A percentile compares a stretch with the other conserved stretches of the same genome.
phyloP scores from a whole-genome alignment of 2,888 invertebrate genomes.

The Gnatocerus cornutus region DNA sequence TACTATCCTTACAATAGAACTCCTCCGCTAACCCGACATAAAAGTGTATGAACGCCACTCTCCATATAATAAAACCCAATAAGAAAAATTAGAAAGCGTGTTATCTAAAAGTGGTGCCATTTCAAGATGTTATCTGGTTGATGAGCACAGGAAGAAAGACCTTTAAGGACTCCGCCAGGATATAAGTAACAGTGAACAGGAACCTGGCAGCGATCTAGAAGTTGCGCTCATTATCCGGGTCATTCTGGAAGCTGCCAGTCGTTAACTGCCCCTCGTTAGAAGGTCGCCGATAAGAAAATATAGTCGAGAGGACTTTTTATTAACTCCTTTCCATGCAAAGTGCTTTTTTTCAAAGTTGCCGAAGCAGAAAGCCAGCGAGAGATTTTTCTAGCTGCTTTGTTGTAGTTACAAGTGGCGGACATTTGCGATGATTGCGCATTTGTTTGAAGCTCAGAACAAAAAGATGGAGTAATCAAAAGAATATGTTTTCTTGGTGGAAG shows the following conservation, averaged over 20 bases:
- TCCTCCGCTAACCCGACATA: neutral
- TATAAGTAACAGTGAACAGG: slow-evolving; percentile 54
- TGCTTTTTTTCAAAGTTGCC: slow-evolving; percentile 43
- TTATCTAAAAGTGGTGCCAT: slow-evolving; percentile 56
- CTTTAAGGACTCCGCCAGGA: slow-evolving; percentile 56
- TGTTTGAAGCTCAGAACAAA: neutral
- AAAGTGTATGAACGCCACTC: slow-evolving; percentile 1
- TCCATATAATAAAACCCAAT: slow-evolving; percentile 53
- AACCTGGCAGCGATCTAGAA: slow-evolving; percentile 55
- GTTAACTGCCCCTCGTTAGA: slow-evolving; percentile 61
- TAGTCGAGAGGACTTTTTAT: slow-evolving; percentile 58
- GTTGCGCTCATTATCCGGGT: slow-evolving; percentile 60
- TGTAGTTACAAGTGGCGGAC: slow-evolving; percentile 1
- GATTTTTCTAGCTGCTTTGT: slow-evolving; percentile 15
- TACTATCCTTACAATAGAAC: neutral
- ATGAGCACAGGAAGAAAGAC: slow-evolving; percentile 57
- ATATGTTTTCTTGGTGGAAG: neutral
- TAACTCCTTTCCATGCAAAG: slow-evolving; percentile 56
- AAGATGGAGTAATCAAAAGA: neutral
- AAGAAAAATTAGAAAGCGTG: slow-evolving; percentile 57
- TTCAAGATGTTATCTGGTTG: slow-evolving; percentile 58
- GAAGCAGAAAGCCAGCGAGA: slow-evolving; percentile 5
- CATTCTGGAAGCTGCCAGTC: slow-evolving; percentile 59
- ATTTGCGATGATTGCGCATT: neutral
- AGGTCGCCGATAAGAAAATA: slow-evolving; percentile 59